Base-by-base conservation (phyloP, 2,888 invertebrate genomes). In the Cheilosia impressa region DNA sequence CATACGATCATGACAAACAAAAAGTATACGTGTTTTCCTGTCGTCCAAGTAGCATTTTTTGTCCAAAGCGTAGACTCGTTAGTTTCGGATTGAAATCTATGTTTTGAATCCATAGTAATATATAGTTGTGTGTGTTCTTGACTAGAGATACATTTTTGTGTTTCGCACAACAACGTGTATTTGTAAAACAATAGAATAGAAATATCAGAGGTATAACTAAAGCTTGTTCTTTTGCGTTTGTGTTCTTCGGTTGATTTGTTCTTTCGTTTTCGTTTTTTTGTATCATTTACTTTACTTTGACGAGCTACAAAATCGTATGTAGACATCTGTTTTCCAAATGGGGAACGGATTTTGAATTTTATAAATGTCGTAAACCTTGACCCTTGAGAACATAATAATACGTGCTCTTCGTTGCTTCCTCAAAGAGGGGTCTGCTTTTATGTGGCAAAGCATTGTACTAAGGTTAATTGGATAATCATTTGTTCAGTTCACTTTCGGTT, bases 151-250 rank as follows among this genome's bases (percentile, higher is more conserved):
- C 19, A 38, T 13, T 45, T 47, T 19, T 4, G 31, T 52, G n/a
- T 55, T 57, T 41, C 57, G 53, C 63, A 63, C 57, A 53, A 52
- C 43, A 43, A 27, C 27, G 22, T 52, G 62, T 77, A 27, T 27
- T 60, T 62, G 15, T 63, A 50, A 60, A 52, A 31, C 47, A 69
- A 78, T n/a, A 57, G 62, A 69, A 76, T 76, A 84, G 69, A 84
- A 79, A 85, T 85, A 80, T 85, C 80, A 53, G 84, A 85, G 84
- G 84, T 85, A 85, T 27, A 31, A 31, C 31, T 43, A 34, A 62
- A 53, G 84, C 80, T 71, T 85, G 13, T 78, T 24, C 52, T 27
- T 10, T 69, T 57, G 10, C 43, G 27, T 52, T 53, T 82, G 4
- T 19, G 13, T 75, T 63, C 4, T 22, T 22, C 57, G 4, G 9